Evolutionary conservation across 2,888 invertebrate genomes (phyloP), one percentile per base, ranked within the genome.

Genomic region (Eristalis intricaria): DNA sequence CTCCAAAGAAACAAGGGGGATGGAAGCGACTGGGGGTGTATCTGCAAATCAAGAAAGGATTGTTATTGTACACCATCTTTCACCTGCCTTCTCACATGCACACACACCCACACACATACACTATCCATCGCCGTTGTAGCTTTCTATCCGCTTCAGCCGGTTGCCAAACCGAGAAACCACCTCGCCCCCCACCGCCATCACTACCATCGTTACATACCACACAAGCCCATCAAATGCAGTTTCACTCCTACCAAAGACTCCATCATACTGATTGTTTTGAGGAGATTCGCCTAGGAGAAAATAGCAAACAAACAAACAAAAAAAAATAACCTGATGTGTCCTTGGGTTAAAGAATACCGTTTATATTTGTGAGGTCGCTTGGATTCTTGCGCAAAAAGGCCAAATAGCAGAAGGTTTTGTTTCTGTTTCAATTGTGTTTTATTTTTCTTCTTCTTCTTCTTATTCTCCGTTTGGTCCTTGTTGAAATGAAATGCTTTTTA

Each of bases 311-410:
- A 15, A 29, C n/a, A 64, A 4, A 32, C 32, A 70, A 50, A 15
- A 58, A 40, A 58, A n/a, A 58, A 56, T 32, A 40, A 40, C 71
- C 56, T 75, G 71, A 32, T 66, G 82, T 78, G 87, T 84, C 87
- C 87, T 87, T 87, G 87, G 86, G 71, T 80, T 76, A 76, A 80
- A 79, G 80, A 87, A 87, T 84, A 56, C 71, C 84, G 71, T 80
- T 87, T 87, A 87, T 87, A 80, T 80, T 87, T 87, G 80, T 87
- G 78, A 84, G 87, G 87, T 87, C 84, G 76, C 87, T 80, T 83
- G 75, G 65, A 82, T 86, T 78, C 68, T 84, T 73, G 84, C 71
- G 80, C 84, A 87, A 87, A 87, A 84, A 87, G 87, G 87, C 79
- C 76, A 84, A 84, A 87, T 87, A 84, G 65, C 10, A 87, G 76